These are phyloP conservation scores for Eucriotettix oculatus DNA, from an alignment of 2,888 invertebrate species.

Conservation along the genomic window DNA sequence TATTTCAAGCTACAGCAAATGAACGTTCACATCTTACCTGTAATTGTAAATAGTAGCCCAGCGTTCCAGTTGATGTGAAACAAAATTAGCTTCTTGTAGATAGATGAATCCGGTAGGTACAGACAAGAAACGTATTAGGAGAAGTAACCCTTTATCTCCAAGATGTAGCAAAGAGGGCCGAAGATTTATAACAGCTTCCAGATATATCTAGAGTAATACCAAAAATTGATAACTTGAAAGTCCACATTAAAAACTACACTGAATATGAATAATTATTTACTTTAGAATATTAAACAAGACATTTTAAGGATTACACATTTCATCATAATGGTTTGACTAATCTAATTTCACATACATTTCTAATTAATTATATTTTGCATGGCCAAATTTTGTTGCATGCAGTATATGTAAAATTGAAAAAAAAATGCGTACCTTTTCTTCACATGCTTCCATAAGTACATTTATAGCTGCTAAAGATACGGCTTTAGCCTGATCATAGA, in stretches of 20 bases:
- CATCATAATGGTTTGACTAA: too few relatives aligned
- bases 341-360: too few relatives aligned
- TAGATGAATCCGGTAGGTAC: constrained; percentile 50
- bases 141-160: constrained; percentile 61
- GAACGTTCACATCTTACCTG: constrained; percentile 27
- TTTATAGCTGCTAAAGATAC: constrained; percentile 67
- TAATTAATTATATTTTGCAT: too few relatives aligned
- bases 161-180: constrained; percentile 50
- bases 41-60: constrained; percentile 63
- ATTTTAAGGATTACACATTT: too few relatives aligned
- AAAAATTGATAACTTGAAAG: too few relatives aligned
- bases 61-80: constrained; percentile 56
- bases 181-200: constrained; percentile 59
- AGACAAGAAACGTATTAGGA: constrained; percentile 61
- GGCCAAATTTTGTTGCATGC: too few relatives aligned
- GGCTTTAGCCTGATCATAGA: constrained; percentile 65
- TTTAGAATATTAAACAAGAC: too few relatives aligned
- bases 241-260: too few relatives aligned
- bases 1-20: neutral
- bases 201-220: constrained; percentile 35
- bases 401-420: neutral
- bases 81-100: constrained; percentile 40
- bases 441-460: constrained; percentile 84
- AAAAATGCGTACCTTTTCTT: constrained; percentile 47
- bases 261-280: too few relatives aligned